Evolutionary conservation across 2,888 invertebrate genomes (phyloP).

Genomic region (Antheraea assamensis): DNA sequence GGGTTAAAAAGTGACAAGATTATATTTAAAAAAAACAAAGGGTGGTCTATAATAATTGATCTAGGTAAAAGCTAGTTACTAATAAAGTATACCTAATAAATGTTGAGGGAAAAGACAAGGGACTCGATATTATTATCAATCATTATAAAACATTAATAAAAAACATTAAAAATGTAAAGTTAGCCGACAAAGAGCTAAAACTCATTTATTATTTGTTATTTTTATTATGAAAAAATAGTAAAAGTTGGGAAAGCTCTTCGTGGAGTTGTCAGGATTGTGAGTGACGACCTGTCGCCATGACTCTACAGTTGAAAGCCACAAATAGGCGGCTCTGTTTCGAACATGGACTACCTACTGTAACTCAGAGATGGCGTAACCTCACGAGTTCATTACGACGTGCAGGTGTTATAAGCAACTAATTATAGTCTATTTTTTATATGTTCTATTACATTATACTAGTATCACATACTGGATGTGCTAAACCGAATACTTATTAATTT

Average conservation of each 20-base stretch:
- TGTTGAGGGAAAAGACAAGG: too few species aligned
- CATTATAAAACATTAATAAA: background rate
- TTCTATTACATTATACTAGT: too few species aligned
- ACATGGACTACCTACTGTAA: background rate
- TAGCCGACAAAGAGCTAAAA: background rate
- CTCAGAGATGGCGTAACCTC: background rate
- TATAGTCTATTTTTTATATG: background rate
- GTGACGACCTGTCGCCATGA: background rate
- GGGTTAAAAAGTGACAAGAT: too few species aligned
- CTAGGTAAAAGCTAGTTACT: too few species aligned
- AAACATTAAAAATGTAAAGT: background rate
- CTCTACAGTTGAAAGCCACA: background rate
- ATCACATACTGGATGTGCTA: too few species aligned
- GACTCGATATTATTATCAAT: too few species aligned
- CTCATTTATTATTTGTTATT: background rate
- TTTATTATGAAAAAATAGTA: background rate
- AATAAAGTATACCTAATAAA: too few species aligned
- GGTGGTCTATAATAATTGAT: too few species aligned
- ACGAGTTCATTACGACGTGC: background rate
- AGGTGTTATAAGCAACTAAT: background rate
- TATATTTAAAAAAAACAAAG: too few species aligned
- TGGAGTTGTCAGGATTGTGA: background rate
- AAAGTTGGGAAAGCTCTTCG: background rate
- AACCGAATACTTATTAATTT: too few species aligned
- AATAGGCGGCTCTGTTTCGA: background rate